phyloP scores from a whole-genome alignment of 2,797 vertebrate genomes.

The Cossypha niveicapilla region DNA sequence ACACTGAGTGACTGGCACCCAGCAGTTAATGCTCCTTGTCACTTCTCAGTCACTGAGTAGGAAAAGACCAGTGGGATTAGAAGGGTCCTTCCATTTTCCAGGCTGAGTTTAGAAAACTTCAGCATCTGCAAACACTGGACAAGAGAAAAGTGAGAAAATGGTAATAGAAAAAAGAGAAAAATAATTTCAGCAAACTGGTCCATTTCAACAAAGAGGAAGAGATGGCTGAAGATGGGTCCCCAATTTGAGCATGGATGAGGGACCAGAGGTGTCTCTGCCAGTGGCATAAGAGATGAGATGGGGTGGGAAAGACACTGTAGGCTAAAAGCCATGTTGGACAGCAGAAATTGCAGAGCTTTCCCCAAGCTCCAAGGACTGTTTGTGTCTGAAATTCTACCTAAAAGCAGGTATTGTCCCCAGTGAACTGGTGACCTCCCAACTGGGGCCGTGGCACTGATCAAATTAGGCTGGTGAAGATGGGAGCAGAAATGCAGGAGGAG shows the following conservation, averaged over 20 bases:
- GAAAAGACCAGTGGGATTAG: background rate
- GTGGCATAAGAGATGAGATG: background rate
- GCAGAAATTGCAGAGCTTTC: background rate
- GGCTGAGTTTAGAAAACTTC: background rate
- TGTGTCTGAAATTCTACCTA: background rate
- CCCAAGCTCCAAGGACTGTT: background rate
- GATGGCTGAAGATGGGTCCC: background rate
- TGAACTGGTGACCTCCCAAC: background rate
- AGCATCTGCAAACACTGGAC: background rate
- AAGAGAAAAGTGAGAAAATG: background rate
- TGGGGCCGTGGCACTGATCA: background rate
- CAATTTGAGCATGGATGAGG: no score
- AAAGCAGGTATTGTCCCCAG: background rate
- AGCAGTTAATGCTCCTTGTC: background rate
- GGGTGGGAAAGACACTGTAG: background rate
- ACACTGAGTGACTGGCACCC: background rate
- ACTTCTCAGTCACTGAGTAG: background rate
- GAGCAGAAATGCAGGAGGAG: background rate
- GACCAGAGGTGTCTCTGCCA: background rate
- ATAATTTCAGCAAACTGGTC: background rate
- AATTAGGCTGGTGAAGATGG: accelerated
- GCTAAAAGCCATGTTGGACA: background rate
- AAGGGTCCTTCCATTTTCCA: background rate
- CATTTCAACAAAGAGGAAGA: background rate
- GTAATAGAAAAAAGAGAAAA: background rate